Conservation (phyloP, 1,140 invertebrate species). For the Drosophila sechellia region DNA sequence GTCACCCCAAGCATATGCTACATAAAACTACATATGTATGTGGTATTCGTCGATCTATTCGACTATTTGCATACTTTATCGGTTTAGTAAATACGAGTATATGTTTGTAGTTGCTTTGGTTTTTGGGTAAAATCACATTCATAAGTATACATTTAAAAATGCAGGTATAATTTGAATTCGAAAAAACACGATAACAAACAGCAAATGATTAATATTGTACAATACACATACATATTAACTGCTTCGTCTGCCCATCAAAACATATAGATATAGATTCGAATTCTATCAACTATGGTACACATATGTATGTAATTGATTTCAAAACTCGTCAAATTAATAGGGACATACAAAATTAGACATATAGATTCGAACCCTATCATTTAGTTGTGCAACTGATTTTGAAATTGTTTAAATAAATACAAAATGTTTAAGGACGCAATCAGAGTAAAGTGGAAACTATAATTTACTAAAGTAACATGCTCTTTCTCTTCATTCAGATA, state of each 20-base stretch:
- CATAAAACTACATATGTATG: constrained; percentile 46
- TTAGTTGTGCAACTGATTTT: background rate
- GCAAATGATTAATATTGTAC: constrained; percentile 63
- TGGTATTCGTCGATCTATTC: constrained; percentile 34
- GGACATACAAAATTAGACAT: background rate
- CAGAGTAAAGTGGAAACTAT: background rate
- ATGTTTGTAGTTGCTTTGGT: constrained; percentile 8
- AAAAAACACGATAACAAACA: constrained; percentile 79
- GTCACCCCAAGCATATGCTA: constrained; percentile 49
- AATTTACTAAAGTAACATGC: constrained; percentile 31
- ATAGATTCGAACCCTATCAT: too few relatives aligned
- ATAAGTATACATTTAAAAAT: constrained; percentile 58
- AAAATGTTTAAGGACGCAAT: constrained; percentile 1
- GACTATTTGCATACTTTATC: constrained; percentile 40
- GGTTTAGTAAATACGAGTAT: constrained; percentile 26
- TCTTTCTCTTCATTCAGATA: constrained; percentile 20
- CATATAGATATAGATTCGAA: constrained; percentile 27
- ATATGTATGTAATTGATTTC: constrained; percentile 20
- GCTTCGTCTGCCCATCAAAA: constrained; percentile 20
- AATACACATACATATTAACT: constrained; percentile 56
- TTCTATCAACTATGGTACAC: constrained; percentile 32
- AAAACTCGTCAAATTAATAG: background rate
- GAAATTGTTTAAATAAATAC: background rate
- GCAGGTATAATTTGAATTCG: constrained; percentile 70
- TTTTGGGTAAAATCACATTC: constrained; percentile 58